A percentile compares a stretch with the other conserved stretches of the same genome.
Evolutionary conservation across 2,797 vertebrate genomes (phyloP).

Genomic region (Falco biarmicus): DNA sequence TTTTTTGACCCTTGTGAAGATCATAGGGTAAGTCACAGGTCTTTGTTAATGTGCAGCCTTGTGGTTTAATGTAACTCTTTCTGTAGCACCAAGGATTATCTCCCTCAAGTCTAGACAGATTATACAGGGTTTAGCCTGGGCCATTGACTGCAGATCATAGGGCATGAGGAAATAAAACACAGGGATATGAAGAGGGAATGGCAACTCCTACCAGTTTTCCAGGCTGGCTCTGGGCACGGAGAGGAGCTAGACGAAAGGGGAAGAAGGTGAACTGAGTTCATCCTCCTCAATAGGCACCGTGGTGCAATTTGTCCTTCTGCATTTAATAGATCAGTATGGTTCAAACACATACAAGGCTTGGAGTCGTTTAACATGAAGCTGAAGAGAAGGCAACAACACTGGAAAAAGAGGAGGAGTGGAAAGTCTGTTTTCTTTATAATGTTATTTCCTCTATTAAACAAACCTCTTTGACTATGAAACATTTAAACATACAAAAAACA

Average conservation of each 20-base stretch:
- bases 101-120: constrained; percentile 35
- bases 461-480: background rate
- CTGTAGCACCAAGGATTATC: background rate
- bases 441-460: constrained; percentile 57
- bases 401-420: constrained; percentile 67
- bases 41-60: background rate
- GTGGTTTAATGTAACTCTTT: background rate
- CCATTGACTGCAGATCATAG: background rate
- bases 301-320: background rate
- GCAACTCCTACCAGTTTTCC: background rate
- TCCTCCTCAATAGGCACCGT: background rate
- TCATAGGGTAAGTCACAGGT: background rate
- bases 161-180: background rate
- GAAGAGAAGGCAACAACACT: background rate
- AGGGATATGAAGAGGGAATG: background rate
- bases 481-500: background rate
- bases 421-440: constrained; percentile 29
- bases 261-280: background rate
- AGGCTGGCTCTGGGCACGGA: background rate
- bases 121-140: constrained; percentile 1
- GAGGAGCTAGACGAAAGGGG: background rate
- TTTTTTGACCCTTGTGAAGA: background rate
- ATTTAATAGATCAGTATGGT: background rate
- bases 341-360: background rate
- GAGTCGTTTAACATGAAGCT: background rate